Percentiles rank a stretch among this genome's conserved stretches.
phyloP scores from a whole-genome alignment of 2,888 invertebrate genomes.

The Cephus sareptanus region DNA sequence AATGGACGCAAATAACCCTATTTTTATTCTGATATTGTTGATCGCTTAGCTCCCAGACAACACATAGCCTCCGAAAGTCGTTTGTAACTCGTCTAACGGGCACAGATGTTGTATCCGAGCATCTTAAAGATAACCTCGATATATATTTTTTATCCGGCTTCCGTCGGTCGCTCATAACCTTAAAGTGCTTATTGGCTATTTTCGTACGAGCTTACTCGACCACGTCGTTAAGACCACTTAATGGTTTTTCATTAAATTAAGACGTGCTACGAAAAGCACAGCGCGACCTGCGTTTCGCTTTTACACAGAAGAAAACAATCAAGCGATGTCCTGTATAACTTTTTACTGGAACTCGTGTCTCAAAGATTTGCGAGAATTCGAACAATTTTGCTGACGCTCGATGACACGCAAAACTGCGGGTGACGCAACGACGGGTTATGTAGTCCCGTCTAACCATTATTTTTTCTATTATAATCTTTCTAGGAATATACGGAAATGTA shows the following conservation, averaged over 20 bases:
- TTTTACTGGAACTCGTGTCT: not conserved
- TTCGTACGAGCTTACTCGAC: not conserved
- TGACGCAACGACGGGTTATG: constrained; percentile 28
- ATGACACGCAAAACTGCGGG: constrained; percentile 37
- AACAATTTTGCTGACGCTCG: constrained; percentile 33
- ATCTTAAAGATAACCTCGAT: not conserved
- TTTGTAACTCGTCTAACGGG: not conserved
- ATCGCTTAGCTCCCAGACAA: not conserved
- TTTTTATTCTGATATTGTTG: not conserved
- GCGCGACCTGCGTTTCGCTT: not conserved
- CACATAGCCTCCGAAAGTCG: not conserved
- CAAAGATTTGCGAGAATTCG: not conserved
- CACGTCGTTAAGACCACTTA: too few relatives aligned
- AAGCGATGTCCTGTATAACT: not conserved
- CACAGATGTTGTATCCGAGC: not conserved
- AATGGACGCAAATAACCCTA: not conserved
- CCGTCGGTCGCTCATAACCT: not conserved
- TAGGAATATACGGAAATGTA: not conserved
- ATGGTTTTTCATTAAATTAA: too few relatives aligned
- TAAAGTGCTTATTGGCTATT: not conserved
- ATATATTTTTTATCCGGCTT: not conserved
- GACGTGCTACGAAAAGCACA: not conserved
- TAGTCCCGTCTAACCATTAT: not conserved
- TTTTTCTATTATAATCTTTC: not conserved
- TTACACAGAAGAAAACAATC: too few relatives aligned